Conservation (phyloP, 2,797 vertebrate genomes). For the Brachyalestes nurse region DNA sequence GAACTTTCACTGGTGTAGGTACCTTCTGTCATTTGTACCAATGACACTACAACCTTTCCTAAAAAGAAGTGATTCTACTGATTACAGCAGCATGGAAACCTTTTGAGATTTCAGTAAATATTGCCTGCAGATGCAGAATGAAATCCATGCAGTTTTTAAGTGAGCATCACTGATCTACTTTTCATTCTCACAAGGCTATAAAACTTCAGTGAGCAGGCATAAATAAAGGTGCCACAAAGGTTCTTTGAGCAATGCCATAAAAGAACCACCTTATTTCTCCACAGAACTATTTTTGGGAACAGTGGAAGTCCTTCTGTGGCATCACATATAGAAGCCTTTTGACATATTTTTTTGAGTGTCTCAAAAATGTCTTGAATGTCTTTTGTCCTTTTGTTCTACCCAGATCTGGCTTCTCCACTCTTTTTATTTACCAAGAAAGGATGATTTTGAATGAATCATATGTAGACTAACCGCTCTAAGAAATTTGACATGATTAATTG, state of each 20-base stretch:
- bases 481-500: slow-evolving; percentile 30
- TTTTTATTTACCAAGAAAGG: slow-evolving; percentile 4
- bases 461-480: not conserved
- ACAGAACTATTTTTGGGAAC: no score
- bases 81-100: not conserved
- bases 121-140: no score
- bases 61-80: not conserved
- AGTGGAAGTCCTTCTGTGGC: no score
- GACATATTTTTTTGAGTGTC: no score
- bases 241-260: no score
- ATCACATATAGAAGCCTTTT: no score
- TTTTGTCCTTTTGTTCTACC: not conserved
- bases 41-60: not conserved
- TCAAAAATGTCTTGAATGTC: not conserved
- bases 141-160: no score
- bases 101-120: not conserved
- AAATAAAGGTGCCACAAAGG: not conserved
- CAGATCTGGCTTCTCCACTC: slow-evolving; percentile 17
- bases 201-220: not conserved
- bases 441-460: slow-evolving; percentile 8
- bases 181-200: not conserved
- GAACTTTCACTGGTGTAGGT: not conserved
- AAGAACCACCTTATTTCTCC: no score
- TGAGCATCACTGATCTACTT: not conserved
- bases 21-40: not conserved